Conservation (phyloP, 2,113 vertebrate genomes). For the Myodes glareolus region DNA sequence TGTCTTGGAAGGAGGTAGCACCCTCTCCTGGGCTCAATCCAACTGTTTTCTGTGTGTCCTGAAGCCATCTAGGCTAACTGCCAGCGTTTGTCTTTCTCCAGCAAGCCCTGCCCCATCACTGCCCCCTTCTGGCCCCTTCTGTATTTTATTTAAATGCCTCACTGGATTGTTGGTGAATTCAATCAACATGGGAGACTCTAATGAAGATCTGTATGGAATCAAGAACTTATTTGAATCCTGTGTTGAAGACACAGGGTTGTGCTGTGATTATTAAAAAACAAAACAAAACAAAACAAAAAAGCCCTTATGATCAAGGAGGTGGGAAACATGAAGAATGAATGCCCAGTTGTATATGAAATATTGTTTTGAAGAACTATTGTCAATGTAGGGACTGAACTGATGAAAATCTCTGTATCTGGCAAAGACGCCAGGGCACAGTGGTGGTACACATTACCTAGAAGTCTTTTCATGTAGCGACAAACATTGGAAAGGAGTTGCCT, state of each 20-base stretch:
- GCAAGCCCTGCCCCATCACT: constrained; percentile 74
- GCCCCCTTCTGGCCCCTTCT: constrained; percentile 77
- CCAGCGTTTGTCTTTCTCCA: neutral
- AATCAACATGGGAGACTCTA: neutral
- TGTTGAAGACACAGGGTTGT: neutral
- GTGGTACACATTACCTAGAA: neutral
- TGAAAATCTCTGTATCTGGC: neutral
- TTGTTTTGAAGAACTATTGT: neutral
- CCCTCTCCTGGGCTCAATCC: constrained; percentile 84
- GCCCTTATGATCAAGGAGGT: neutral
- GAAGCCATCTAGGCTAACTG: constrained; percentile 61
- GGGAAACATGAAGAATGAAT: neutral
- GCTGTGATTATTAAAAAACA: neutral
- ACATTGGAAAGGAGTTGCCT: neutral
- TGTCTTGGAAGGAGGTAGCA: constrained; percentile 81
- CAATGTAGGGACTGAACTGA: neutral
- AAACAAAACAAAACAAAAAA: neutral
- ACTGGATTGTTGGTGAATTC: neutral
- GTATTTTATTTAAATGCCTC: neutral
- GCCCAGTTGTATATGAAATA: neutral
- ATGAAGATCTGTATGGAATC: neutral
- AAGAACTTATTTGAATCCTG: neutral
- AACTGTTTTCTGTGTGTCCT: constrained; percentile 63
- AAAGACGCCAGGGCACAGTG: neutral
- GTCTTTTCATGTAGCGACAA: neutral